Evolutionary conservation across 2,888 invertebrate genomes (phyloP), one percentile per base, ranked within the genome.

Genomic region (Platerodrilus igneus): DNA sequence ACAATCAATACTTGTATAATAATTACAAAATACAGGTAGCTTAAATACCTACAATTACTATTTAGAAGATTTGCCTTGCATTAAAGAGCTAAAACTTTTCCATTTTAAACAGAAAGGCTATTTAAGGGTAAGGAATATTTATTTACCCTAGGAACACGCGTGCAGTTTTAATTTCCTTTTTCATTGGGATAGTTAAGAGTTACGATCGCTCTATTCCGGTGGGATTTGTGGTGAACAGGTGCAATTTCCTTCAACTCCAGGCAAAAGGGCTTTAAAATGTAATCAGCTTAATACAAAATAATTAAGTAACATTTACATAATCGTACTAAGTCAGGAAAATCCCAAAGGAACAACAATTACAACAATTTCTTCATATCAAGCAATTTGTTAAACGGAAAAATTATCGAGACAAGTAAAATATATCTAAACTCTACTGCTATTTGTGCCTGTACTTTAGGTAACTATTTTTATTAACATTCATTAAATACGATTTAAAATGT

Each of bases 271-370:
- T 27, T 27, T 28, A 10, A 25, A 16, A 36, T 20, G 20, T 40
- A 40, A 40, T 40, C n/a, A 19, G 19, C 29, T 33, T 40, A 40
- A 29, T 30, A 19, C 26, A 30, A 29, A 17, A 30, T 20, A 38
- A 43, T 43, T 43, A 43, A 30, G 20, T 21, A 19, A 21, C 10
- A 29, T 36, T 41, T 30, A 41, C 36, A 23, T 41, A 36, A 41
- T 36, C 26, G 17, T 14, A 9, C 20, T 20, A 20, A 36, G 19
- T 36, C 25, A 31, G 36, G 41, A 35, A 41, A 41, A 36, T 20
- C 36, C 36, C 20, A 36, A 19, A 36, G 9, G 21, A n/a, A n/a
- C n/a, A n/a, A n/a, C n/a, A n/a, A n/a, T n/a, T n/a, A n/a, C n/a
- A n/a, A n/a, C n/a, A n/a, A n/a, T n/a, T n/a, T n/a, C n/a, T n/a